Percentiles rank a stretch among this genome's conserved stretches.
Conservation (phyloP, 1,140 invertebrate genomes). For the Bursaphelenchus mucronatus region DNA sequence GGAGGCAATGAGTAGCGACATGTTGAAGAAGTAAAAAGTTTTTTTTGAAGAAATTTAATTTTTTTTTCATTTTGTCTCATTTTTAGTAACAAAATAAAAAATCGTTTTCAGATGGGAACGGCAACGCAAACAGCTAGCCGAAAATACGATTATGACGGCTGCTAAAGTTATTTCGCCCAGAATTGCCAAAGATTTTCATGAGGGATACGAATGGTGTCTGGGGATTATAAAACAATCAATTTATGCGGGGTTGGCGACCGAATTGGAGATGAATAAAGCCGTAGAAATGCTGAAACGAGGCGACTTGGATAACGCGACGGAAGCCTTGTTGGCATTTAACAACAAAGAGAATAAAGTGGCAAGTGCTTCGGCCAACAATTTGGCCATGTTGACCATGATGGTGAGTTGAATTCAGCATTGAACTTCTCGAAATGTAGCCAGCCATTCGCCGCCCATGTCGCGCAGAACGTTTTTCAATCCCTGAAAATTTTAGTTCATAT, state of each 20-base stretch:
- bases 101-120: conserved; percentile 73
- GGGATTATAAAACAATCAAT: conserved; percentile 72
- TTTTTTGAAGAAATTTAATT: conserved; percentile 62
- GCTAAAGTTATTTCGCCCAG: conserved; percentile 85
- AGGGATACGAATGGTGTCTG: conserved; percentile 69
- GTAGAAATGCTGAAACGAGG: conserved; percentile 80
- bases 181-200: conserved; percentile 70
- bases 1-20: conserved; percentile 12
- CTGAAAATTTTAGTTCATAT: too few relatives aligned
- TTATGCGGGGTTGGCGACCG: conserved; percentile 74
- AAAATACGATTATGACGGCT: conserved; percentile 78
- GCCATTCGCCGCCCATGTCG: too few relatives aligned
- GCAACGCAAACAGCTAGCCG: conserved; percentile 72
- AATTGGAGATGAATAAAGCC: conserved; percentile 88
- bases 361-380: conserved; percentile 78
- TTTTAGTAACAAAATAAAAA: conserved; percentile 65
- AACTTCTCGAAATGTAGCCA: neutral
- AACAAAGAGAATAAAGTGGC: conserved; percentile 77
- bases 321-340: conserved; percentile 82
- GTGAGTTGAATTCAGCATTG: conserved; percentile 62
- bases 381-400: conserved; percentile 81
- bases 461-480: too few relatives aligned
- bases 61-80: conserved; percentile 67
- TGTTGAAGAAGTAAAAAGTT: conserved; percentile 14
- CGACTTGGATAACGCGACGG: conserved; percentile 75